Conservation (phyloP, 2,888 invertebrate genomes). For the Drosophila tanythrix region DNA sequence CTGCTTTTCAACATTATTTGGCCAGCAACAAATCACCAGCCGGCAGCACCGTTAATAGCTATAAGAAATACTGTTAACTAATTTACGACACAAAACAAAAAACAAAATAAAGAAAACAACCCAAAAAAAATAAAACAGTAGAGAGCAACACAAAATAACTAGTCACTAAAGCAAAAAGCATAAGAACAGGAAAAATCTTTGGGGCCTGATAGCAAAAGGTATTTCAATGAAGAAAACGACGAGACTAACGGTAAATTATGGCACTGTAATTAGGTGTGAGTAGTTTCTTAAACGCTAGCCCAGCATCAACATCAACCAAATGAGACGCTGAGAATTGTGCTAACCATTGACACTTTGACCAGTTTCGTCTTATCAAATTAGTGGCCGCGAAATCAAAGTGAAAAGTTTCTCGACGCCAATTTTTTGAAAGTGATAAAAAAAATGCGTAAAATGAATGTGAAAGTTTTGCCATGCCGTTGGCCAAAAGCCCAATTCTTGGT, state of each 20-base stretch:
- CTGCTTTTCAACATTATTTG: slow-evolving; percentile 48
- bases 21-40: slow-evolving; percentile 64
- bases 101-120: slow-evolving; percentile 21
- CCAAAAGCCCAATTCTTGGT: slow-evolving; percentile 26
- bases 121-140: slow-evolving; percentile 20
- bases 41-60: slow-evolving; percentile 65
- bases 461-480: slow-evolving; percentile 48
- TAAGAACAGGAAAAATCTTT: slow-evolving; percentile 45
- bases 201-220: slow-evolving; percentile 46
- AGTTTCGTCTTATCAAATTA: slow-evolving; percentile 40
- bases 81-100: slow-evolving; percentile 60
- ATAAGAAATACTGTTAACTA: slow-evolving; percentile 77
- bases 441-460: slow-evolving; percentile 70
- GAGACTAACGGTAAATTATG: slow-evolving; percentile 57
- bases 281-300: slow-evolving; percentile 3
- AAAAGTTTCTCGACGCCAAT: slow-evolving; percentile 36
- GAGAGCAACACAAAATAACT: slow-evolving; percentile 56
- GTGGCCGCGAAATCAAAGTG: slow-evolving; percentile 6
- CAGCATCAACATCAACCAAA: slow-evolving; percentile 8
- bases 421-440: slow-evolving; percentile 68
- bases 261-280: slow-evolving; percentile 67
- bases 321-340: slow-evolving; percentile 60
- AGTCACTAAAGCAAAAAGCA: slow-evolving; percentile 59
- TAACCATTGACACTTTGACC: slow-evolving; percentile 25
- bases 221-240: slow-evolving; percentile 62